A percentile compares a stretch with the other conserved stretches of the same genome.
These are phyloP conservation scores for Thryonomys swinderianus DNA, from an alignment of 2,113 vertebrate genomes.

Conservation along the genomic window DNA sequence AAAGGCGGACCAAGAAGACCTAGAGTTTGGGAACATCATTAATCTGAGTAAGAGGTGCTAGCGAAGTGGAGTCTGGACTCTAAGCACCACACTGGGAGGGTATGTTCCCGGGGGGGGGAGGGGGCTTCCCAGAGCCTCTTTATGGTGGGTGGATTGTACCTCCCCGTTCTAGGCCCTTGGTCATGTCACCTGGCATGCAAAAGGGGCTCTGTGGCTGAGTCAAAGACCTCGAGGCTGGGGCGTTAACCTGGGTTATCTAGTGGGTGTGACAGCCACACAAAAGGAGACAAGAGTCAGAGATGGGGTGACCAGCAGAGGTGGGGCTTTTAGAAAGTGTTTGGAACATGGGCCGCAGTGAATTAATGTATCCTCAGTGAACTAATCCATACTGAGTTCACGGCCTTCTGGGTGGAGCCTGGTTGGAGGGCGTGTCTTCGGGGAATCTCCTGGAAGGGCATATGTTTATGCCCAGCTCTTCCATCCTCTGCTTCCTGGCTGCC, in stretches of 20 bases:
- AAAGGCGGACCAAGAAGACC: neutral
- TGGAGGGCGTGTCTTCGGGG: neutral
- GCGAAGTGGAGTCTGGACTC: neutral
- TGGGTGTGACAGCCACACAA: rapidly evolving
- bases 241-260: neutral
- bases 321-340: neutral
- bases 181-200: neutral
- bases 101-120: neutral
- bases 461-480: neutral
- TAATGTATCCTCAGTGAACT: neutral
- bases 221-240: neutral
- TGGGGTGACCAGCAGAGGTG: rapidly evolving
- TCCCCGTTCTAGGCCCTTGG: neutral
- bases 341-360: neutral
- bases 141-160: neutral
- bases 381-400: neutral
- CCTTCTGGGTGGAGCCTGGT: neutral
- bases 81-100: neutral
- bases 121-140: neutral
- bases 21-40: neutral
- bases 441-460: neutral
- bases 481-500: neutral
- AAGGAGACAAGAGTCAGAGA: neutral
- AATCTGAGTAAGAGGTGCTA: neutral
- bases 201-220: neutral